These are phyloP conservation scores for Arenicola marina DNA, from an alignment of 2,888 invertebrate genomes.

Conservation along the genomic window DNA sequence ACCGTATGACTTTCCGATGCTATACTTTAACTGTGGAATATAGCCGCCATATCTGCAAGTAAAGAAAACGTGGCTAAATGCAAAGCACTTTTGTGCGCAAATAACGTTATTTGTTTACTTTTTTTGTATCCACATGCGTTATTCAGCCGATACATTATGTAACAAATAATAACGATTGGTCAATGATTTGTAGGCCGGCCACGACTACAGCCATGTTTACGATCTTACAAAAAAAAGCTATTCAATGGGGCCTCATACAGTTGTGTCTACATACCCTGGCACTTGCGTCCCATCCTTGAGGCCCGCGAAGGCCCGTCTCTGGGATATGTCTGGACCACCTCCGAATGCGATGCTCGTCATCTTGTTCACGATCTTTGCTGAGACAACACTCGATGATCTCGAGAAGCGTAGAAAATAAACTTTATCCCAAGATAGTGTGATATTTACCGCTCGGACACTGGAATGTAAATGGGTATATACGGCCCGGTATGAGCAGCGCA, in stretches of 20 bases:
- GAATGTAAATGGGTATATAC: too few species aligned
- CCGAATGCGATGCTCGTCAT: conserved; percentile 58
- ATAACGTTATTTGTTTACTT: too few species aligned
- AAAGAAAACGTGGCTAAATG: too few species aligned
- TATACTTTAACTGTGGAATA: conserved; percentile 58
- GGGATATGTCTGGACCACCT: conserved; percentile 56
- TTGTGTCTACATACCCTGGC: conserved; percentile 60
- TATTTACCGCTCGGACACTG: too few species aligned
- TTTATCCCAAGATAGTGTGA: too few species aligned
- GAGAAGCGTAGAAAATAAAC: too few species aligned
- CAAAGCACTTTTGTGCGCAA: too few species aligned
- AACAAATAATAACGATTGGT: neutral
- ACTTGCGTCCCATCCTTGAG: conserved; percentile 59
- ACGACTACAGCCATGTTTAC: neutral
- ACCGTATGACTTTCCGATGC: conserved; percentile 60
- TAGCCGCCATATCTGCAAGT: conserved; percentile 57
- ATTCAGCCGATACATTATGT: conserved; percentile 1
- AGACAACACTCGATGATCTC: too few species aligned
- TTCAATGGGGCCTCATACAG: neutral
- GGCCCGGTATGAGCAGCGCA: too few species aligned
- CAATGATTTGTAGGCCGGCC: neutral
- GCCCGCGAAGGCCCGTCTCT: conserved; percentile 53
- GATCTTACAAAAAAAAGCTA: neutral
- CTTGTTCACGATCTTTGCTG: too few species aligned
- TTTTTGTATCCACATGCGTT: too few species aligned